Evolutionary conservation across 2,888 invertebrate species (phyloP).

Genomic region (Dryobota labecula): DNA sequence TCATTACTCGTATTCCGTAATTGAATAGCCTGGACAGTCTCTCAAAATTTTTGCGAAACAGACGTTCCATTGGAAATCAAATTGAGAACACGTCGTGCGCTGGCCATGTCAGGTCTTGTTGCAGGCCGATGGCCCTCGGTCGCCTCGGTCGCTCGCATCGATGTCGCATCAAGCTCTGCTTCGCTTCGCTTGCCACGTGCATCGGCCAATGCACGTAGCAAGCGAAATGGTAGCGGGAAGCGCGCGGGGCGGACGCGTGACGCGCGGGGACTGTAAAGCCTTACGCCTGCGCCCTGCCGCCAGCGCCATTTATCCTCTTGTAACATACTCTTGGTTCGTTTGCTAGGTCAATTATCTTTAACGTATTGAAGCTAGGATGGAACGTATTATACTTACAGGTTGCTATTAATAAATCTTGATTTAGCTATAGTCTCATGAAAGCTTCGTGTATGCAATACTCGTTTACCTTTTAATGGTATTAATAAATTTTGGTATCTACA

Average conservation of each 20-base stretch:
- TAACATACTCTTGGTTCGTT: slow-evolving; percentile 83
- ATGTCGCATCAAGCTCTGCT: slow-evolving; percentile 78
- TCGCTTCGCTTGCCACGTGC: slow-evolving; percentile 69
- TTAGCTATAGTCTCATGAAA: slow-evolving; percentile 12
- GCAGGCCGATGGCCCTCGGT: slow-evolving; percentile 69
- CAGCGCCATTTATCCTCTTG: slow-evolving; percentile 81
- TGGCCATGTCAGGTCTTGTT: slow-evolving; percentile 74
- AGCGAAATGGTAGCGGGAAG: slow-evolving; percentile 68
- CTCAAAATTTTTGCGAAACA: slow-evolving; percentile 11
- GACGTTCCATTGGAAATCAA: slow-evolving; percentile 72
- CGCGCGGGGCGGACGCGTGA: slow-evolving; percentile 77
- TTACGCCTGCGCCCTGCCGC: slow-evolving; percentile 81
- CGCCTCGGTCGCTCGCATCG: slow-evolving; percentile 74
- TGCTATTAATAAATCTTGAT: slow-evolving; percentile 30
- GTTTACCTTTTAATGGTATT: slow-evolving; percentile 1
- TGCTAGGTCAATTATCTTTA: slow-evolving; percentile 84
- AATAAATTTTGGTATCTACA: neutral
- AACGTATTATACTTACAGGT: slow-evolving; percentile 59
- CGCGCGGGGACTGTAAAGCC: slow-evolving; percentile 76
- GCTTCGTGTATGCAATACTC: neutral
- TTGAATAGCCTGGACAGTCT: slow-evolving; percentile 11
- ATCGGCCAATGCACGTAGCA: slow-evolving; percentile 64
- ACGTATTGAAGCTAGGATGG: slow-evolving; percentile 75
- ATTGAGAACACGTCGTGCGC: slow-evolving; percentile 75
- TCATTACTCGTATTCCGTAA: slow-evolving; percentile 31